Conservation (phyloP, 2,888 invertebrate species). For the Xanthia togata region DNA sequence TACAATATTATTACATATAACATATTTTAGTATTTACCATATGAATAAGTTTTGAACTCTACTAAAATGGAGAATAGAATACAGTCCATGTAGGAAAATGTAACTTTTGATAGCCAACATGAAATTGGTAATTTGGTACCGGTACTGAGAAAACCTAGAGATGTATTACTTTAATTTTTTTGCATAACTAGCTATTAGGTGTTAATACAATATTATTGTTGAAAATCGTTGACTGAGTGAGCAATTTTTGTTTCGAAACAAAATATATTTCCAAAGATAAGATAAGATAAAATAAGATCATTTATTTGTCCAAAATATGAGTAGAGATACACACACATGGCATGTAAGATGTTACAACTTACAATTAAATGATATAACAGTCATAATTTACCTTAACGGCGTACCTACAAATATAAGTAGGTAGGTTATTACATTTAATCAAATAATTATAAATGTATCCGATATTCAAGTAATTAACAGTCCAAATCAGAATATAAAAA, state of each 20-base stretch:
- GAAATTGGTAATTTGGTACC: conserved; percentile 33
- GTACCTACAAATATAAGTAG: no score
- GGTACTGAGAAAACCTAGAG: conserved; percentile 26
- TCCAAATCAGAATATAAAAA: no score
- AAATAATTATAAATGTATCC: no score
- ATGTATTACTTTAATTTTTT: conserved; percentile 39
- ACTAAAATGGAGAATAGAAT: neutral
- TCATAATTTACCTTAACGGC: no score
- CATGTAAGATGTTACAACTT: no score
- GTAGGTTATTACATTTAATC: no score
- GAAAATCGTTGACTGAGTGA: conserved; percentile 18
- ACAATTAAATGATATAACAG: no score
- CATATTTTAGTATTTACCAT: neutral
- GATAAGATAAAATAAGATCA: no score
- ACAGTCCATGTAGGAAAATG: conserved; percentile 7
- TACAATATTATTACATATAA: neutral
- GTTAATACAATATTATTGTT: conserved; percentile 31
- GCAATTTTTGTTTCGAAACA: conserved; percentile 22
- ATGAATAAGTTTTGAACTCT: neutral
- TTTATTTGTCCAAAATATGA: no score
- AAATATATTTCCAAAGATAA: no score
- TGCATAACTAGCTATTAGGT: conserved; percentile 28
- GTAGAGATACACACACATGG: no score
- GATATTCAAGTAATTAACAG: no score
- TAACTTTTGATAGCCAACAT: conserved; percentile 31